A percentile compares a stretch with the other conserved stretches of the same genome.
These are phyloP conservation scores for Hartigia nigra DNA, from an alignment of 2,888 invertebrate genomes.

Conservation along the genomic window DNA sequence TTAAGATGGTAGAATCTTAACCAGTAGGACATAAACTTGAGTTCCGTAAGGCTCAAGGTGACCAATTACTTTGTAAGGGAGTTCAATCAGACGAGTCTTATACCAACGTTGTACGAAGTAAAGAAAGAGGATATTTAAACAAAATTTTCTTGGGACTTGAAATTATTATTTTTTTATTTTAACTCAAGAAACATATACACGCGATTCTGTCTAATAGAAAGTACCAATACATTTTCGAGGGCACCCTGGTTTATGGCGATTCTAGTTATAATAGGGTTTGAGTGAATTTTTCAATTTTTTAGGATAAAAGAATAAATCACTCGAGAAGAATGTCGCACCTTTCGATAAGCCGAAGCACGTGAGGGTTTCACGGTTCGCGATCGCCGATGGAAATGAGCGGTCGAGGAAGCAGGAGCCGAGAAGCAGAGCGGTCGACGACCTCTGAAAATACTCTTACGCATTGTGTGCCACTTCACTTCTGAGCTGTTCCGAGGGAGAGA, in stretches of 20 bases:
- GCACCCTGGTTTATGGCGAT: not conserved
- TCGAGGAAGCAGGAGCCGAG: slow-evolving; percentile 38
- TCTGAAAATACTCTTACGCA: slow-evolving; percentile 52
- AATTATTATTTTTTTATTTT: not conserved
- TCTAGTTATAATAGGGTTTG: not conserved
- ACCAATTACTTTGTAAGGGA: not conserved
- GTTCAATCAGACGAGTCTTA: not conserved
- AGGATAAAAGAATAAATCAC: not conserved
- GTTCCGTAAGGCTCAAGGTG: not conserved
- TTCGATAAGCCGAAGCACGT: slow-evolving; percentile 25
- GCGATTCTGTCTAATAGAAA: not conserved
- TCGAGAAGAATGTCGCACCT: not conserved
- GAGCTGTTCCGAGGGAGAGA: slow-evolving; percentile 16
- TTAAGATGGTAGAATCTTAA: not conserved
- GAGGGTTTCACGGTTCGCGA: slow-evolving; percentile 38
- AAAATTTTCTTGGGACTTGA: not conserved
- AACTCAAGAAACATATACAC: not conserved
- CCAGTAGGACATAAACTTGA: not conserved
- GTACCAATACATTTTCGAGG: not conserved
- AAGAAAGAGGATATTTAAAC: not conserved
- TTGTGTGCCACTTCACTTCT: slow-evolving; percentile 54
- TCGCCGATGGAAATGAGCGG: slow-evolving; percentile 22
- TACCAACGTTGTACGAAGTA: not conserved
- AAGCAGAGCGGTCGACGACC: slow-evolving; percentile 53
- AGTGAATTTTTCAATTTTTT: not conserved